Base-by-base conservation (phyloP, 2,888 invertebrate genomes). In the Pimpla rufipes region DNA sequence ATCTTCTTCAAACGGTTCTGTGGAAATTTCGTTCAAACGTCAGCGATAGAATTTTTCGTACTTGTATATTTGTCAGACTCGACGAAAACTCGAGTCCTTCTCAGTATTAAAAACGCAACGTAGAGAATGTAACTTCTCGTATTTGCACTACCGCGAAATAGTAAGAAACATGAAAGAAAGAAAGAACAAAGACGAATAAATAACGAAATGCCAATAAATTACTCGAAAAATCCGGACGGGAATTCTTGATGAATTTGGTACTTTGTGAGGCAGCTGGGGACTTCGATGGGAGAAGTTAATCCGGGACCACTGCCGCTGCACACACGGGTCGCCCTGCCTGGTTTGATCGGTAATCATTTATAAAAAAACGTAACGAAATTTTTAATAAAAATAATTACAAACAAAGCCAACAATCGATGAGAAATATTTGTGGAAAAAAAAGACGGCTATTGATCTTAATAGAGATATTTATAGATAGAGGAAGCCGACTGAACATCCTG, bases 301-400 rank as follows among this genome's bases (percentile, higher is more conserved):
- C 91, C 90, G 89, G 91, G 90, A 92, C 90, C 95, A 95, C 94
- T 95, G 94, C 93, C 95, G 91, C 95, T 95, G 93, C 95, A 95
- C 93, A 95, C 95, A 88, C 93, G 95, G 92, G 95, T 95, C 94
- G 94, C 94, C 89, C 95, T 95, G 90, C 95, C 95, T 94, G 95
- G 95, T 93, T 94, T 95, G 92, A 94, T 95, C 87, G 95, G 95
- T 87, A 95, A 95, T 94, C 95, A 95, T 92, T 95, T 95, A 88
- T 95, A 93, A 92, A 91, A 45, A 66, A 67, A 35, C n/a, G 8
- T 40, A 47, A 42, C 55, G 21, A 18, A 18, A 21, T 6, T 29
- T 29, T 8, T n/a, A 45, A 37, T 21, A 4, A 62, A 11, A 10
- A 11, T 52, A 16, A 62, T 16, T 37, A 37, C 57, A 21, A 21